Conservation (phyloP, 2,797 vertebrate species). For the Lophura swinhoii region DNA sequence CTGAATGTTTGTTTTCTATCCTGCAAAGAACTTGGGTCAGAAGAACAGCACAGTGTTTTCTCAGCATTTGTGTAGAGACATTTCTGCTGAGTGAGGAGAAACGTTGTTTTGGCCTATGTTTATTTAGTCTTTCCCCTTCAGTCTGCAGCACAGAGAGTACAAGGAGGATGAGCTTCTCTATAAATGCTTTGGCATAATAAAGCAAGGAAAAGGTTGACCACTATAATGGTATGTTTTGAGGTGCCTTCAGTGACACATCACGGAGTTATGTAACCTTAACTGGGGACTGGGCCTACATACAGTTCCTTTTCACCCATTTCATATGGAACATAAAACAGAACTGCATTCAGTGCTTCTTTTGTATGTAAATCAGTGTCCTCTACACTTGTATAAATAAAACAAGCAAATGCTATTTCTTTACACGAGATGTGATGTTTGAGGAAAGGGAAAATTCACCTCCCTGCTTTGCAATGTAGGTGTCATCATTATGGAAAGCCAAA, state of each 20-base stretch:
- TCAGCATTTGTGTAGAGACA: background rate
- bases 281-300: background rate
- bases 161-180: background rate
- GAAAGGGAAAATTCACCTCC: background rate
- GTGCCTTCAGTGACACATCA: background rate
- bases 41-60: background rate
- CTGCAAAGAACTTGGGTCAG: background rate
- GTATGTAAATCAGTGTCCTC: background rate
- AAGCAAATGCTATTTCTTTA: background rate
- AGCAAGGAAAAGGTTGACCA: background rate
- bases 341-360: background rate
- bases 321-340: background rate
- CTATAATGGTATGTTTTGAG: background rate
- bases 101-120: background rate
- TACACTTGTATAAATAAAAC: background rate
- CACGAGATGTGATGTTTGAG: background rate
- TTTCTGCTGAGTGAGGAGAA: background rate
- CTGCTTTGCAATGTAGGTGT: background rate
- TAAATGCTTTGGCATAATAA: background rate
- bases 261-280: rapidly evolving
- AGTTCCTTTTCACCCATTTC: background rate
- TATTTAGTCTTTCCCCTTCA: background rate
- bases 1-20: background rate
- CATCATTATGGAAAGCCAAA: background rate
- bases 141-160: no score